Conservation (phyloP, 2,888 invertebrate species). For the Itoplectis maculator region DNA sequence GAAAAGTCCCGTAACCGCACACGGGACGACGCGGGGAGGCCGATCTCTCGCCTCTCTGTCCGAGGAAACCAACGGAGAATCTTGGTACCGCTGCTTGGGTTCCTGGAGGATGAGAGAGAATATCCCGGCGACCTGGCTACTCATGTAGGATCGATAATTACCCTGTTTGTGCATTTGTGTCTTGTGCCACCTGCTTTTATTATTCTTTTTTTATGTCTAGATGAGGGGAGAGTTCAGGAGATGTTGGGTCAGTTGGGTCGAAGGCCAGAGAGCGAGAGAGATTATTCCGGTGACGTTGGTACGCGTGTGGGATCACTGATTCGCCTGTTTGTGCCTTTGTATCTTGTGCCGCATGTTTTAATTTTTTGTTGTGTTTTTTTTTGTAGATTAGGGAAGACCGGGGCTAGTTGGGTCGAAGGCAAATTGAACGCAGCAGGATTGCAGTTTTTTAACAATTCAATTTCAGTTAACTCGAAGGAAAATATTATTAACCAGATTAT, state of each 20-base stretch:
- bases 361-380: background rate
- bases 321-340: background rate
- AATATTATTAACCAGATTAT: background rate
- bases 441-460: no score
- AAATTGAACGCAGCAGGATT: no score
- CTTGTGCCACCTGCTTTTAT: background rate
- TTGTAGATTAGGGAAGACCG: background rate
- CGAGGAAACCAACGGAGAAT: background rate
- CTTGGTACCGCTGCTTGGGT: background rate
- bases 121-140: background rate
- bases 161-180: background rate
- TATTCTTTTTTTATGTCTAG: background rate
- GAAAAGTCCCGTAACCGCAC: conserved; percentile 13
- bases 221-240: no score
- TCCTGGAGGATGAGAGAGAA: background rate
- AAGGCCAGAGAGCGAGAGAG: no score
- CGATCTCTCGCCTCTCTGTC: background rate
- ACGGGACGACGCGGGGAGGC: no score
- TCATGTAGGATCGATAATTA: conserved; percentile 7
- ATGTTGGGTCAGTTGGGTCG: no score
- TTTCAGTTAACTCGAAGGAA: background rate
- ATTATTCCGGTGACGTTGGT: background rate
- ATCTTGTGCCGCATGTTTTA: background rate
- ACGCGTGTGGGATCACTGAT: conserved; percentile 1
- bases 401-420: background rate